Conservation (phyloP, 2,113 vertebrate genomes). For the Ophthalmolycus amberensis region DNA sequence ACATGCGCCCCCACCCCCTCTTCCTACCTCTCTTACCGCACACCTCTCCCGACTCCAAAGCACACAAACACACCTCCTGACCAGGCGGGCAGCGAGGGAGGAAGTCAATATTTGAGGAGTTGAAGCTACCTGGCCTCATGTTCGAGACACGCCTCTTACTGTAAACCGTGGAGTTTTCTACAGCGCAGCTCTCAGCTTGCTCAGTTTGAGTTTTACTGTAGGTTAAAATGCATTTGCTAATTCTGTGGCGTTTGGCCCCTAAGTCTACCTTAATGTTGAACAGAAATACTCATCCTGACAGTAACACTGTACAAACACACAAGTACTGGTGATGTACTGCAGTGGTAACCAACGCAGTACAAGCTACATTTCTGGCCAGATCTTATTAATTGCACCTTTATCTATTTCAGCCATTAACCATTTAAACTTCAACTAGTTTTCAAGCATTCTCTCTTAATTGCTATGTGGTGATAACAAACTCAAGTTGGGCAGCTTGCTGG, state of each 20-base stretch:
- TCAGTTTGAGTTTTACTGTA: slow-evolving; percentile 22
- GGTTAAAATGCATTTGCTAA: slow-evolving; percentile 21
- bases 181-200: slow-evolving; percentile 50
- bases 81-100: slow-evolving; percentile 70
- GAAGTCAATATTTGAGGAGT: slow-evolving; percentile 82
- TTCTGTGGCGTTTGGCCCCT: slow-evolving; percentile 23
- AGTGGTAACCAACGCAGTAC: not conserved
- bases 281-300: slow-evolving; percentile 11
- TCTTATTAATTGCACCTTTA: too few relatives aligned
- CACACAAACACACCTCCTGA: slow-evolving; percentile 80
- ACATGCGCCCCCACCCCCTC: slow-evolving; percentile 31
- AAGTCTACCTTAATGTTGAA: not conserved
- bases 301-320: slow-evolving; percentile 17
- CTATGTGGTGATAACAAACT: not conserved
- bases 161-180: slow-evolving; percentile 49
- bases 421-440: not conserved
- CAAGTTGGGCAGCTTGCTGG: not conserved
- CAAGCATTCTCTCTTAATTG: not conserved
- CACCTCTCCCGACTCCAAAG: slow-evolving; percentile 73
- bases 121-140: slow-evolving; percentile 60
- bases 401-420: too few relatives aligned
- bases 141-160: slow-evolving; percentile 50
- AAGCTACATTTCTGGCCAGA: too few relatives aligned
- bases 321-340: not conserved
- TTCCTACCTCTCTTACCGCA: slow-evolving; percentile 71